Evolutionary conservation across 2,797 vertebrate genomes (phyloP), one percentile per base, ranked within the genome.

Genomic region (Todus mexicanus): DNA sequence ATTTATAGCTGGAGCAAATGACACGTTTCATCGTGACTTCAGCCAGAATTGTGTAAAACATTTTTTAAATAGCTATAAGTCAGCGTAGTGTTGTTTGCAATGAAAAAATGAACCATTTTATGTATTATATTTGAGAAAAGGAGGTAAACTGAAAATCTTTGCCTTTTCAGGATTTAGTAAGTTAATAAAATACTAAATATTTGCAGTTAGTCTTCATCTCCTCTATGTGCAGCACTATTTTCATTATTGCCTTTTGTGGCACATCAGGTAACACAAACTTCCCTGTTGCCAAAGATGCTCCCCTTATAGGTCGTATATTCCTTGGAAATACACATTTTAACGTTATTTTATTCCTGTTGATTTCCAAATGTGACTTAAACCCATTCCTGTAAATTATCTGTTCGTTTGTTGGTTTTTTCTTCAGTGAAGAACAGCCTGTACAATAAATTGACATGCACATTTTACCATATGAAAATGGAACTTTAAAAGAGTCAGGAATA

Each of bases 341-440:
- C 35, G 71, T 86, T 77, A 71, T 92, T 92, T 96, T 81, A 33
- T 84, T 91, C 51, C 31, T 91, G 43, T 77, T 83, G 17, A 56
- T 95, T 95, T 94, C 31, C 68, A 85, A 90, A 85, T 80, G 53
- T 82, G 83, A 71, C 63, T 91, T 92, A 95, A 92, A 74, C 12
- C 11, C 23, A 50, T 69, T 74, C 27, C 60, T 3, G 35, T 73
- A 92, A 95, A 79, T 85, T 90, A 57, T 48, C 12, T 85, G 31
- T 84, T 65, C 43, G 20, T 86, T 65, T 29, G 20, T 43, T 48
- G 29, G 13, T 45, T 45, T 87, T 81, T 61, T 76, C 95, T 76
- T 21, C 23, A 80, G 26, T 87, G 77, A 78, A 40, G 33, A 84
- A 38, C 68, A 82, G 69, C 37, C 71, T 79, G 43, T 73, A 66